A percentile compares a stretch with the other conserved stretches of the same genome.
phyloP scores from a whole-genome alignment of 2,888 invertebrate genomes.

The Latheticus oryzae region DNA sequence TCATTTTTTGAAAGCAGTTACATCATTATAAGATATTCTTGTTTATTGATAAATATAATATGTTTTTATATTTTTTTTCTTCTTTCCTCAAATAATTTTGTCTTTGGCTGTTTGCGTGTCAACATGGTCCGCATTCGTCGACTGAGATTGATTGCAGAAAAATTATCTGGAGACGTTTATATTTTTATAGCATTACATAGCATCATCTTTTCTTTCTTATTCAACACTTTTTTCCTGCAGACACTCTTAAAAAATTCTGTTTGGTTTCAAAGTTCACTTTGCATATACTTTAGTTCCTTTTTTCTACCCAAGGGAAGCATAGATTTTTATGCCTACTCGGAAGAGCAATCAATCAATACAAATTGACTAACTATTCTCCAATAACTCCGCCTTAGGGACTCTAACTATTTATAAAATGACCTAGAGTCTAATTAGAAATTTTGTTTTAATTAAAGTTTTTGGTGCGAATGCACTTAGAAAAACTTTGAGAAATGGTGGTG shows the following conservation, averaged over 20 bases:
- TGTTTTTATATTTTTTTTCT: too few species aligned
- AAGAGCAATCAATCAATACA: slow-evolving; percentile 18
- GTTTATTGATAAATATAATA: too few species aligned
- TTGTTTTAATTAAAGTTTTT: slow-evolving; percentile 22
- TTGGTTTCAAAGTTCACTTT: slow-evolving; percentile 29
- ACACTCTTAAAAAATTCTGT: slow-evolving; percentile 22
- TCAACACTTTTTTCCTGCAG: slow-evolving; percentile 16
- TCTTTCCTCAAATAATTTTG: slow-evolving; percentile 20
- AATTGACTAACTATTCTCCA: slow-evolving; percentile 31
- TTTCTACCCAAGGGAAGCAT: slow-evolving; percentile 11
- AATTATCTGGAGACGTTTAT: slow-evolving; percentile 33
- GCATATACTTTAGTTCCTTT: slow-evolving; percentile 27
- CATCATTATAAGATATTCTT: too few species aligned
- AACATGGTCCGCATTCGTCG: slow-evolving; percentile 20
- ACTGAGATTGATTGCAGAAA: slow-evolving; percentile 31
- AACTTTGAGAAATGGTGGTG: slow-evolving; percentile 14
- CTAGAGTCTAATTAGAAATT: slow-evolving; percentile 29
- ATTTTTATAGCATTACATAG: slow-evolving; percentile 25
- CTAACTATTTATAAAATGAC: slow-evolving; percentile 25
- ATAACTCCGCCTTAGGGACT: slow-evolving; percentile 17
- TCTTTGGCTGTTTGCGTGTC: slow-evolving; percentile 27
- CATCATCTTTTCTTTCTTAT: slow-evolving; percentile 21
- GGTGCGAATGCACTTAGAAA: slow-evolving; percentile 3
- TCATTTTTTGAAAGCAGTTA: too few species aligned
- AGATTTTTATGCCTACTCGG: slow-evolving; percentile 20